phyloP scores from a whole-genome alignment of 2,797 vertebrate genomes.

The Thamnophis elegans region DNA sequence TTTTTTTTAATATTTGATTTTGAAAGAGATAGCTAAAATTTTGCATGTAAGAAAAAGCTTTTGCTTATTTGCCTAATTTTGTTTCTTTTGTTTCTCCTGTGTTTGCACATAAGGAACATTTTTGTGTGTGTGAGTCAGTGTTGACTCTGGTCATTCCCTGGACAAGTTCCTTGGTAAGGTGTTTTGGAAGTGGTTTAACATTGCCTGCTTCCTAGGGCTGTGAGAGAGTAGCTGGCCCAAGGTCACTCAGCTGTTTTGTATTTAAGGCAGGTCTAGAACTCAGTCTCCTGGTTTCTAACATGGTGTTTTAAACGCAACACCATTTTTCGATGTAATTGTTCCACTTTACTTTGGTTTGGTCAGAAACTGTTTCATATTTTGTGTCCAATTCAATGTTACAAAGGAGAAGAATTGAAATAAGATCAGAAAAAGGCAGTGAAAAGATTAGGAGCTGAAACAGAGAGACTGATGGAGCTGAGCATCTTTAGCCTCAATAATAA shows the following conservation, averaged over 20 bases:
- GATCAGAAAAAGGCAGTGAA: neutral
- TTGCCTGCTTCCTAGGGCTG: neutral
- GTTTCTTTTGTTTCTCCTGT: constrained; percentile 54
- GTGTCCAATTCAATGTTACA: neutral
- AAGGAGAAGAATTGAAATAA: neutral
- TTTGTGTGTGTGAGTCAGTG: neutral
- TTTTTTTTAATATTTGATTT: neutral
- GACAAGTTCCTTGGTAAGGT: neutral
- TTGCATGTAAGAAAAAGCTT: constrained; percentile 41
- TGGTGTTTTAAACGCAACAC: neutral
- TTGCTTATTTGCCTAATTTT: constrained; percentile 48
- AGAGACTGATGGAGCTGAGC: neutral
- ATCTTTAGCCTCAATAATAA: neutral
- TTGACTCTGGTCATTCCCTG: neutral
- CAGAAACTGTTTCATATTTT: neutral
- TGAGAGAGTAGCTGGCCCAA: neutral
- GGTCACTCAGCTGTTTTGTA: neutral
- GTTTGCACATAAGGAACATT: constrained; percentile 27
- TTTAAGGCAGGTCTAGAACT: neutral
- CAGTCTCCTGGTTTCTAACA: neutral
- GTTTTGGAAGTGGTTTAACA: neutral
- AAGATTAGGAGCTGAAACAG: neutral
- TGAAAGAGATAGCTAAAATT: constrained; percentile 17
- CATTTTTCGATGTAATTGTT: neutral
- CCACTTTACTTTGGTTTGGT: neutral